Percentiles rank a stretch among this genome's conserved stretches.
Evolutionary conservation across 2,888 invertebrate species (phyloP).

Genomic region (Hirudinaria manillensis): DNA sequence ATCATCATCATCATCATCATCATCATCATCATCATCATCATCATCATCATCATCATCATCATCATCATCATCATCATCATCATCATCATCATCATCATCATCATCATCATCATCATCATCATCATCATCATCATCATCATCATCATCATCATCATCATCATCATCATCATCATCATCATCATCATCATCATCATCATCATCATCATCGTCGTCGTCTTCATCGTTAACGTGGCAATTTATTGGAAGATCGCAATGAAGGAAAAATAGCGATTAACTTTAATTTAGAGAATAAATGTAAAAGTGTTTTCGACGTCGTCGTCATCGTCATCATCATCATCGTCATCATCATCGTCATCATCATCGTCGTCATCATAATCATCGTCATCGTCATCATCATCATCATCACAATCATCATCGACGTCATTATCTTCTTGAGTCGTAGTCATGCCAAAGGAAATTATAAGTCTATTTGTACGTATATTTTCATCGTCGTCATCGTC

Average conservation of each 20-base stretch:
- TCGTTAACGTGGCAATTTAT: slow-evolving; percentile 35
- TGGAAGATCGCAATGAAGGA: slow-evolving; percentile 23
- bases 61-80: slow-evolving; percentile 32
- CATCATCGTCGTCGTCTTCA: no score
- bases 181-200: slow-evolving; percentile 30
- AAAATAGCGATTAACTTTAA: no score
- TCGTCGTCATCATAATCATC: slow-evolving; percentile 62
- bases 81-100: slow-evolving; percentile 24
- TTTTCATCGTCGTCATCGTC: slow-evolving; percentile 28
- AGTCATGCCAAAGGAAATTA: slow-evolving; percentile 34
- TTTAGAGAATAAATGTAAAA: no score
- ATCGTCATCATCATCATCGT: slow-evolving; percentile 56
- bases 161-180: slow-evolving; percentile 31
- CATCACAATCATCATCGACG: slow-evolving; percentile 36
- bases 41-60: slow-evolving; percentile 39
- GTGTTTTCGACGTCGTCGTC: slow-evolving; percentile 28
- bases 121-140: slow-evolving; percentile 30
- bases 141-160: slow-evolving; percentile 30
- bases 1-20: slow-evolving; percentile 36
- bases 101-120: slow-evolving; percentile 28
- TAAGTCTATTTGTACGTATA: slow-evolving; percentile 23
- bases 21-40: slow-evolving; percentile 15
- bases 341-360: slow-evolving; percentile 82
- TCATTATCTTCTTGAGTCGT: not conserved
- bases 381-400: slow-evolving; percentile 11